A percentile compares a stretch with the other conserved stretches of the same genome.
Evolutionary conservation across 2,888 invertebrate species (phyloP).

Genomic region (Blastobasis lacticolella): DNA sequence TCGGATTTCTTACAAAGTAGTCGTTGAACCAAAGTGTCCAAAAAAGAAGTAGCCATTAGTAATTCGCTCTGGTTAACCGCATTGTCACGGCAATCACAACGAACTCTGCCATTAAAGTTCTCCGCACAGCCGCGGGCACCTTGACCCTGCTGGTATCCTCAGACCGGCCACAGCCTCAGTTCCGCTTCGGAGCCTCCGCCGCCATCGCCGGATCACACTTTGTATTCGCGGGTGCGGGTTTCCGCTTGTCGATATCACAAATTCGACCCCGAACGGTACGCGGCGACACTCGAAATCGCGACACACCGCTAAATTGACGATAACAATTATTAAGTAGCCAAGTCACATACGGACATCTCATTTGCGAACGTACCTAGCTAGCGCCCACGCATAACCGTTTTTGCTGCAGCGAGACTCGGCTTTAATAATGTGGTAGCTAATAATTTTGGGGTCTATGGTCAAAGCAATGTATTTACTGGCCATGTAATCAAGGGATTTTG

Average conservation of each 20-base stretch:
- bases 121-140: constrained; percentile 13
- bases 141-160: constrained; percentile 56
- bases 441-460: no score
- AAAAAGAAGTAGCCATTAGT: no score
- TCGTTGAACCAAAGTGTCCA: no score
- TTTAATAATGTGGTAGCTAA: no score
- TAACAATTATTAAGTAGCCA: constrained; percentile 4
- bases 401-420: background rate
- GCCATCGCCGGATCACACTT: constrained; percentile 30
- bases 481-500: no score
- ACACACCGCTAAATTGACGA: background rate
- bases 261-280: constrained; percentile 58
- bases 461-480: no score
- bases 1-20: no score
- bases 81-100: no score
- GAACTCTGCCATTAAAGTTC: no score
- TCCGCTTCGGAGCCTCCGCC: constrained; percentile 45
- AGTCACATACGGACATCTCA: constrained; percentile 7
- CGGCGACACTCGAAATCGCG: constrained; percentile 4
- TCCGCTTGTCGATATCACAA: constrained; percentile 68
- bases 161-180: constrained; percentile 25
- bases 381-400: background rate
- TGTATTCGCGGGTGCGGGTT: constrained; percentile 61
- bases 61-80: no score
- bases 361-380: background rate